These are phyloP conservation scores for Falco columbarius DNA, from an alignment of 2,797 vertebrate genomes.

Conservation along the genomic window DNA sequence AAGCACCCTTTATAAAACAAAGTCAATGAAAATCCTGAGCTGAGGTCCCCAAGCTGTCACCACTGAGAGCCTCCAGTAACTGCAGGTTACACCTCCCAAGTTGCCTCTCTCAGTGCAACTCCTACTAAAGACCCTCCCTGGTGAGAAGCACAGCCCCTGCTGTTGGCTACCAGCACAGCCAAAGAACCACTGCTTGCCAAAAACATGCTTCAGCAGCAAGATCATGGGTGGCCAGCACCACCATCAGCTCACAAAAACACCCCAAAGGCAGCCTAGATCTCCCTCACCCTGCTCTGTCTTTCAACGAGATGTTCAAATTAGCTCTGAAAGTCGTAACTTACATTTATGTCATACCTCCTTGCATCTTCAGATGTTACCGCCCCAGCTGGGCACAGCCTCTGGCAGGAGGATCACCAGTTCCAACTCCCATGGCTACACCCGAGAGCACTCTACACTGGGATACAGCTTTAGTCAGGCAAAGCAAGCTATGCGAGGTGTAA, in stretches of 20 bases:
- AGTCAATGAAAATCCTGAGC: not conserved
- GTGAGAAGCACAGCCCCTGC: not conserved
- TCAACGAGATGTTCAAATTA: not conserved
- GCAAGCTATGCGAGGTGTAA: fast-evolving
- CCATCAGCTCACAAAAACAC: not conserved
- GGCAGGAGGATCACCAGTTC: not conserved
- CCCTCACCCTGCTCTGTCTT: not conserved
- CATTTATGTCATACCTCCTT: not conserved
- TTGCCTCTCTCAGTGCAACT: not conserved
- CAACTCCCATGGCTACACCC: not conserved
- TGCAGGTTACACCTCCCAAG: not conserved
- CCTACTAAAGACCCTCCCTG: not conserved
- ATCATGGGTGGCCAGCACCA: not conserved
- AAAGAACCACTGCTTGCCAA: not conserved
- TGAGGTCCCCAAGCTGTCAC: not conserved
- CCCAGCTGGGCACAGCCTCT: not conserved
- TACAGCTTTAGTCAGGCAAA: not conserved
- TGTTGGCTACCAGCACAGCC: not conserved
- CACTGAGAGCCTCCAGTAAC: not conserved
- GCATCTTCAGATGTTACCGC: not conserved
- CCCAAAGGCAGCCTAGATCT: not conserved
- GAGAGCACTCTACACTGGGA: not conserved
- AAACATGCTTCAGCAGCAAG: not conserved
- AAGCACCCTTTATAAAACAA: not conserved
- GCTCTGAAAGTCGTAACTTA: not conserved